A percentile compares a stretch with the other conserved stretches of the same genome.
These are phyloP conservation scores for Sebastes goodei DNA, from an alignment of 2,797 vertebrate species.

Conservation along the genomic window DNA sequence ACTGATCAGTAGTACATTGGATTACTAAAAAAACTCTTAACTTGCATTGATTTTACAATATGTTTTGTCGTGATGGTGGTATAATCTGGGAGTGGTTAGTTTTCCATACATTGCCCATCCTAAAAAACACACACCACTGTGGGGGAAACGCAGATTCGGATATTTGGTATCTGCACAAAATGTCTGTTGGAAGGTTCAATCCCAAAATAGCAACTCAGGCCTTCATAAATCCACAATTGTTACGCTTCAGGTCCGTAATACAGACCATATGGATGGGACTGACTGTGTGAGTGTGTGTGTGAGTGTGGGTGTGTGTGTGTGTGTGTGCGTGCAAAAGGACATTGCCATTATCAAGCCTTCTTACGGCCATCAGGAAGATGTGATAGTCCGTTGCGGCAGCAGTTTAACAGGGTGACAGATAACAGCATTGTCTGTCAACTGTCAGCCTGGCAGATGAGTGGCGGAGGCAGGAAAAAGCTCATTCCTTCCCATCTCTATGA, in stretches of 20 bases:
- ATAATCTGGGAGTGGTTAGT: not conserved
- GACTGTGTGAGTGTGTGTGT: not conserved
- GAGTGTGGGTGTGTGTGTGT: not conserved
- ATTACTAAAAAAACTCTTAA: not conserved
- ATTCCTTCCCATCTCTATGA: constrained; percentile 73
- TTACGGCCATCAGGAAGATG: constrained; percentile 69
- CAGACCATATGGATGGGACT: constrained; percentile 34
- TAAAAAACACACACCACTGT: not conserved
- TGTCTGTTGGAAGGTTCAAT: not conserved
- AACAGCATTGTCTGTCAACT: constrained; percentile 79
- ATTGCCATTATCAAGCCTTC: constrained; percentile 63
- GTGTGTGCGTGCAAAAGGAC: constrained; percentile 24
- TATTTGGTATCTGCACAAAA: not conserved
- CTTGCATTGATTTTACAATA: not conserved
- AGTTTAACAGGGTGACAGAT: constrained; percentile 74
- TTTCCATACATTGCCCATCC: not conserved
- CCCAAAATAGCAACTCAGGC: constrained; percentile 11
- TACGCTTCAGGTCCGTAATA: constrained; percentile 9
- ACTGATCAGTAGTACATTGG: not conserved
- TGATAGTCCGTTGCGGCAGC: constrained; percentile 62
- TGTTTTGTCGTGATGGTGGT: not conserved
- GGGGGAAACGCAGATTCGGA: not conserved
- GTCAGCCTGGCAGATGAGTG: constrained; percentile 80
- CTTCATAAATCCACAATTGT: constrained; percentile 7
- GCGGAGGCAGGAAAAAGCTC: constrained; percentile 75